These are phyloP conservation scores for Sminthurinus signatus DNA, from an alignment of 1,140 invertebrate genomes.

Conservation along the genomic window DNA sequence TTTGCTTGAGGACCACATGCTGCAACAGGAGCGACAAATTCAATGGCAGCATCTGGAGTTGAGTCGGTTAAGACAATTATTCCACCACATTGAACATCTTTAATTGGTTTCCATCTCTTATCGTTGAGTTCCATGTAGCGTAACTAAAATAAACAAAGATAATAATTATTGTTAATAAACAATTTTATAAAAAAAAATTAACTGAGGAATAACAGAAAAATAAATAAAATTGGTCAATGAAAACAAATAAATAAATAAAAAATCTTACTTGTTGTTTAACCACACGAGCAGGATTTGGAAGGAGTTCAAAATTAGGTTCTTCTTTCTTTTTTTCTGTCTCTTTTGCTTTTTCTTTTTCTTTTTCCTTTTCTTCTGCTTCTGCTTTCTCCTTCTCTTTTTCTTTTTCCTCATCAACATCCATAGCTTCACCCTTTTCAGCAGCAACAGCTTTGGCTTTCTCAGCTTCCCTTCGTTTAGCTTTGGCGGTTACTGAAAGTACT, in stretches of 20 bases:
- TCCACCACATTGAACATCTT: constrained; percentile 88
- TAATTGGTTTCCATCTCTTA: constrained; percentile 74
- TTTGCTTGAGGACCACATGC: constrained; percentile 88
- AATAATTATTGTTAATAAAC: no score
- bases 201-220: no score
- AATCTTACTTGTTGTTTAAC: constrained; percentile 73
- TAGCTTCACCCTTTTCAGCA: constrained; percentile 56
- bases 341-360: constrained; percentile 52
- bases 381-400: constrained; percentile 48
- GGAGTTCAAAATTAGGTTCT: constrained; percentile 78
- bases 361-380: constrained; percentile 43
- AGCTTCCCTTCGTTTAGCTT: constrained; percentile 71
- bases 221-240: no score
- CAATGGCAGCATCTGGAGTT: constrained; percentile 68
- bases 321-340: constrained; percentile 60
- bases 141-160: constrained; percentile 53
- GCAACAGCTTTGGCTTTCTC: constrained; percentile 54
- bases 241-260: no score
- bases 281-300: constrained; percentile 88
- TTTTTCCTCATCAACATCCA: constrained; percentile 52
- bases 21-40: constrained; percentile 90
- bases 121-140: constrained; percentile 79
- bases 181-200: no score
- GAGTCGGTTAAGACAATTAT: constrained; percentile 88
- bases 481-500: constrained; percentile 91